Evolutionary conservation across 2,797 vertebrate genomes (phyloP).

Genomic region (Anniella stebbinsi): DNA sequence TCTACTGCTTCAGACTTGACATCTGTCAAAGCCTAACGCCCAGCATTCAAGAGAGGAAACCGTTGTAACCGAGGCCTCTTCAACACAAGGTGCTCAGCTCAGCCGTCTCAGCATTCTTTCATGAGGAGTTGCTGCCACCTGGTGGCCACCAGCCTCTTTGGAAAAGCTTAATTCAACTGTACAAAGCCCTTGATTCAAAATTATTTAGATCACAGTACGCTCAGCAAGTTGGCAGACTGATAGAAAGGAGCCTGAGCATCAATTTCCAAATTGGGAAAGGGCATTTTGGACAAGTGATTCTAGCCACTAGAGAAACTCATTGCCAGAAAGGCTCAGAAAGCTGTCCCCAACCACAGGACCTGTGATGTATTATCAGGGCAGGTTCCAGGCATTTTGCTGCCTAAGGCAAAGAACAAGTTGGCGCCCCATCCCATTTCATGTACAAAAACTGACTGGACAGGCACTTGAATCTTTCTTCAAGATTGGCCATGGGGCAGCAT

Average conservation of each 20-base stretch:
- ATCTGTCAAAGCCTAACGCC: neutral
- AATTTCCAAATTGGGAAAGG: neutral
- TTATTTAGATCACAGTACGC: neutral
- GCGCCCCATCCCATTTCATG: too few relatives aligned
- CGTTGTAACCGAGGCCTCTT: neutral
- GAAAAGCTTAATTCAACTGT: neutral
- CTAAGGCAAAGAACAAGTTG: too few relatives aligned
- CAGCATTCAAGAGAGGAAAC: neutral
- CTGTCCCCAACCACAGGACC: neutral
- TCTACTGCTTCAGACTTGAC: neutral
- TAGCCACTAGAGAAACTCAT: neutral
- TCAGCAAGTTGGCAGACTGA: neutral
- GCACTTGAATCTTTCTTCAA: too few relatives aligned
- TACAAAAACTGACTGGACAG: too few relatives aligned
- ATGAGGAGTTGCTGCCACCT: conserved; percentile 3
- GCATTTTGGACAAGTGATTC: neutral
- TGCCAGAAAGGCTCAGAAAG: neutral
- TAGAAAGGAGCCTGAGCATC: neutral
- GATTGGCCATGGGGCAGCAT: too few relatives aligned
- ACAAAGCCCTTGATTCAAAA: neutral
- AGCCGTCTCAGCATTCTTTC: neutral
- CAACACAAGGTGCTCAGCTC: neutral
- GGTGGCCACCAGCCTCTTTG: neutral
- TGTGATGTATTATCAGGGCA: neutral
- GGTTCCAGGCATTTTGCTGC: too few relatives aligned